These are phyloP conservation scores for Ptychadena robeensis DNA, from an alignment of 2,797 vertebrate genomes.

Conservation along the genomic window DNA sequence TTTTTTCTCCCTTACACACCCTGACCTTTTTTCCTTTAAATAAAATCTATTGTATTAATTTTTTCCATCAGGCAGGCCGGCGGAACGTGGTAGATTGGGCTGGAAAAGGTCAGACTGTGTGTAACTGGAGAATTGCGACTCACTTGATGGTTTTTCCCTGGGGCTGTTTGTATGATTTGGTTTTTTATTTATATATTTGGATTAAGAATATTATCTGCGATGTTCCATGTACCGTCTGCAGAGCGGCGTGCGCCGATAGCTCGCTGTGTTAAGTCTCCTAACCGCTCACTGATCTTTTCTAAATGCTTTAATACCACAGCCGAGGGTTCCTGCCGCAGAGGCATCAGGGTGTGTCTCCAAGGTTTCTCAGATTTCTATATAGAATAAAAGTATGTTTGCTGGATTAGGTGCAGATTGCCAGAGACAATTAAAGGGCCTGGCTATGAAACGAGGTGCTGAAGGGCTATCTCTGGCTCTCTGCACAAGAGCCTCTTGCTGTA, in stretches of 20 bases:
- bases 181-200: conserved; percentile 59
- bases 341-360: neutral
- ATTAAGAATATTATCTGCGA: conserved; percentile 62
- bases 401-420: too few species aligned
- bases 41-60: conserved; percentile 81
- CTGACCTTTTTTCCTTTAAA: conserved; percentile 80
- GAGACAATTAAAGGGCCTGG: too few species aligned
- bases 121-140: conserved; percentile 71
- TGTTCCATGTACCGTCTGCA: conserved; percentile 44
- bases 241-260: conserved; percentile 38
- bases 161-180: conserved; percentile 64
- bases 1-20: conserved; percentile 71
- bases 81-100: conserved; percentile 69
- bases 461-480: too few species aligned
- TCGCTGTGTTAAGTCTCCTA: conserved; percentile 48
- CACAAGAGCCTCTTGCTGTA: too few species aligned
- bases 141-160: conserved; percentile 71
- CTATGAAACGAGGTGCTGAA: too few species aligned
- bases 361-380: neutral
- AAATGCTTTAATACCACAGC: conserved; percentile 39
- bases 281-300: conserved; percentile 53
- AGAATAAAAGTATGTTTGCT: neutral
- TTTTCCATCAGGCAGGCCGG: conserved; percentile 72
- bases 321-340: conserved; percentile 29
- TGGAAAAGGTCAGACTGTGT: conserved; percentile 84